Percentiles rank a stretch among this genome's conserved stretches.
Conservation (phyloP, 2,113 vertebrate genomes). For the Siniperca knerii region DNA sequence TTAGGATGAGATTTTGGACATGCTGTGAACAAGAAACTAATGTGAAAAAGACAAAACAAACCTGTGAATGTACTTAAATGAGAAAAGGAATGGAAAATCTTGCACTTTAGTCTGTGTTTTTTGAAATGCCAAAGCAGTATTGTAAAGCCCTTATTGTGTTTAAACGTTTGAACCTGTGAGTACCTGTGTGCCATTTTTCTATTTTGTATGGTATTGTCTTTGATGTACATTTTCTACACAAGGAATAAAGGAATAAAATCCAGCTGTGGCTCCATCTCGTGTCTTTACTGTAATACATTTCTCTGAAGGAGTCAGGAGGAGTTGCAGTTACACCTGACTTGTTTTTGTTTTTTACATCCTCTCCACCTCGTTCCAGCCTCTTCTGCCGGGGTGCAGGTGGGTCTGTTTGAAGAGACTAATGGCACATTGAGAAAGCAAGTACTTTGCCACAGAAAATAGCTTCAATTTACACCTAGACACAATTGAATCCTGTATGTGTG, state of each 20-base stretch:
- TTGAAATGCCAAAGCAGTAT: constrained; percentile 95
- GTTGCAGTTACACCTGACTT: background rate
- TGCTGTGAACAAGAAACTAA: constrained; percentile 85
- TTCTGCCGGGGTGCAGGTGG: constrained; percentile 12
- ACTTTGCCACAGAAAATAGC: constrained; percentile 35
- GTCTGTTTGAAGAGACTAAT: constrained; percentile 71
- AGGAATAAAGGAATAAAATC: constrained; percentile 72
- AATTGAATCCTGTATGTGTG: constrained; percentile 43
- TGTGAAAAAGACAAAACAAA: constrained; percentile 83
- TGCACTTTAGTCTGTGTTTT: constrained; percentile 93
- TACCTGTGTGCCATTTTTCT: constrained; percentile 79
- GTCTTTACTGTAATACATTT: constrained; percentile 31
- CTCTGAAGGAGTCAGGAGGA: background rate
- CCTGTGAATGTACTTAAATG: constrained; percentile 86
- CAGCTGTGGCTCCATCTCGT: constrained; percentile 23
- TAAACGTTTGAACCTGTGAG: constrained; percentile 68
- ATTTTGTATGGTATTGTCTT: constrained; percentile 80
- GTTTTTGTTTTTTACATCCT: background rate
- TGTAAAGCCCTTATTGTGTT: constrained; percentile 83
- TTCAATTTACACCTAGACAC: constrained; percentile 50
- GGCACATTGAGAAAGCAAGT: constrained; percentile 42
- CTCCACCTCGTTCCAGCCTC: background rate
- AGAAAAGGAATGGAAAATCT: constrained; percentile 81
- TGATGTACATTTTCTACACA: constrained; percentile 82
- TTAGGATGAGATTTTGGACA: constrained; percentile 65